These are phyloP conservation scores for Equus quagga DNA, from an alignment of 2,113 vertebrate genomes.

Conservation along the genomic window DNA sequence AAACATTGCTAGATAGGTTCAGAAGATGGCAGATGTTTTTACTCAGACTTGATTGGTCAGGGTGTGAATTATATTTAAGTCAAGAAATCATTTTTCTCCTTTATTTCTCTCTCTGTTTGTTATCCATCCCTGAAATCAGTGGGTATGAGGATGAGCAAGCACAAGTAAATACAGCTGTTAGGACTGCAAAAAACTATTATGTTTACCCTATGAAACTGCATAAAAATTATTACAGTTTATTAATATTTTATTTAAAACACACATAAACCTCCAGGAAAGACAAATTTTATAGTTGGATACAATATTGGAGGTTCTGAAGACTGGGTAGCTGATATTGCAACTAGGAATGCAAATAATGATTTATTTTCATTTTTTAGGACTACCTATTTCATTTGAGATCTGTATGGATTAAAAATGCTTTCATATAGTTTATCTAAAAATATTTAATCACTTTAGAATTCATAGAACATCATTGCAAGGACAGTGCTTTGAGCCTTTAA, in stretches of 20 bases:
- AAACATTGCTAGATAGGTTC: background rate
- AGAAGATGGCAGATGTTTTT: background rate
- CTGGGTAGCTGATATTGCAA: background rate
- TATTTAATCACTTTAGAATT: constrained; percentile 37
- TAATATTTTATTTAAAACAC: constrained; percentile 41
- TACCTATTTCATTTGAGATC: constrained; percentile 4
- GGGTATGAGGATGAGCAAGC: background rate
- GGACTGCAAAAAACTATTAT: background rate
- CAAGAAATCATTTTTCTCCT: background rate
- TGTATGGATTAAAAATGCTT: constrained; percentile 36
- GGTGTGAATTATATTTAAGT: background rate
- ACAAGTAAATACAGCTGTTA: background rate
- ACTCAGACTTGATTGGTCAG: background rate
- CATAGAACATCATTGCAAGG: background rate
- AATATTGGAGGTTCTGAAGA: background rate
- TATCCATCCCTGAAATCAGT: background rate
- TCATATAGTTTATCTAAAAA: constrained; percentile 31
- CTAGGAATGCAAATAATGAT: background rate
- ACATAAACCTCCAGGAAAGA: background rate
- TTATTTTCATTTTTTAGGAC: background rate
- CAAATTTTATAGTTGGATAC: background rate
- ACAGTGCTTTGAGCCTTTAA: constrained; percentile 14
- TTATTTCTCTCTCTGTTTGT: constrained; percentile 21
- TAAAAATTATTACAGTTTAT: background rate
- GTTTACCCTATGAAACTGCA: background rate